phyloP scores from a whole-genome alignment of 2,113 vertebrate genomes.

The Dasyprocta punctata region DNA sequence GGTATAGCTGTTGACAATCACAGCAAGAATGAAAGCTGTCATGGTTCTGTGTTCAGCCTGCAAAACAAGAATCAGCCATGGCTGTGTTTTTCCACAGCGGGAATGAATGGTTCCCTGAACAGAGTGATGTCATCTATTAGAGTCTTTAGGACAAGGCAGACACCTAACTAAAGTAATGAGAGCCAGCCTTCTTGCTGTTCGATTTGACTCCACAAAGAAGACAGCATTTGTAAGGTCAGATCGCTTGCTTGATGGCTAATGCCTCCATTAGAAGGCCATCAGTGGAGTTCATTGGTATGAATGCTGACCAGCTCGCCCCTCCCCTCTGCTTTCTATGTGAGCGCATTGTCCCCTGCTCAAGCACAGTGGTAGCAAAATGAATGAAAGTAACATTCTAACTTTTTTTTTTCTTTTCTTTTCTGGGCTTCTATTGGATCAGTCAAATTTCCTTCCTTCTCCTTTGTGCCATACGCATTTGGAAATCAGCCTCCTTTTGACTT shows the following conservation, averaged over 20 bases:
- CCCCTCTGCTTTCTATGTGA: neutral
- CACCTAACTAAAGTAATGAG: rapidly evolving
- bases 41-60: slow-evolving; percentile 99
- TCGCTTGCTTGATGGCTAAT: too few relatives aligned
- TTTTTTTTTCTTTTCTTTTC: rapidly evolving
- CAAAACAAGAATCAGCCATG: slow-evolving; percentile 44
- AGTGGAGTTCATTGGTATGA: neutral
- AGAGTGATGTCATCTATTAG: rapidly evolving
- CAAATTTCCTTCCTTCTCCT: neutral
- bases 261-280: neutral
- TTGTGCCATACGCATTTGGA: neutral
- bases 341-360: rapidly evolving
- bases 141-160: rapidly evolving
- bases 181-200: neutral
- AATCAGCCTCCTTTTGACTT: neutral
- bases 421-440: rapidly evolving
- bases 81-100: neutral
- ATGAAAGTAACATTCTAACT: neutral
- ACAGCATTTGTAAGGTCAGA: neutral
- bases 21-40: slow-evolving; percentile 98
- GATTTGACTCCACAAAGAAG: neutral
- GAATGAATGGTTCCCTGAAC: neutral
- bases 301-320: neutral
- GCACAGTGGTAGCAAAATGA: neutral
- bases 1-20: slow-evolving; percentile 98